Evolutionary conservation across 2,113 vertebrate genomes (phyloP).

Genomic region (Athene cunicularia): DNA sequence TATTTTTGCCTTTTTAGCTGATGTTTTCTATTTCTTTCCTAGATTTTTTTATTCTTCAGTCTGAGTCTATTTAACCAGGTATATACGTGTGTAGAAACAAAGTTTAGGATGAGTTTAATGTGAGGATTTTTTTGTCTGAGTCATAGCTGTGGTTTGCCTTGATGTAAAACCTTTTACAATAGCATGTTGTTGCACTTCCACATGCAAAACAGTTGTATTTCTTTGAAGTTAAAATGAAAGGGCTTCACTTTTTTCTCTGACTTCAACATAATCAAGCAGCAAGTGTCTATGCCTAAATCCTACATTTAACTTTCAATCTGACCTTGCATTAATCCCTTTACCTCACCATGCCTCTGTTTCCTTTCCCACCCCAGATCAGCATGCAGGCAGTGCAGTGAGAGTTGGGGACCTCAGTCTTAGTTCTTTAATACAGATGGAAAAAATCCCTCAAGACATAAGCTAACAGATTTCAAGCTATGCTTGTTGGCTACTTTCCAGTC

Average conservation of each 20-base stretch:
- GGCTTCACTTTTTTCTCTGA: slow-evolving; percentile 38
- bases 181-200: slow-evolving; percentile 34
- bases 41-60: neutral
- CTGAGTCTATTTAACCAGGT: neutral
- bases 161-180: neutral
- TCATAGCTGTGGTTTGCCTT: slow-evolving; percentile 43
- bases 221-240: slow-evolving; percentile 59
- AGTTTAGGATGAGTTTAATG: neutral
- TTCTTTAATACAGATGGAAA: slow-evolving; percentile 66
- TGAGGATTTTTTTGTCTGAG: neutral
- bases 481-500: slow-evolving; percentile 50
- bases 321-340: slow-evolving; percentile 61
- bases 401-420: slow-evolving; percentile 36
- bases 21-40: neutral
- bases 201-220: slow-evolving; percentile 30
- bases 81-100: neutral
- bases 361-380: slow-evolving; percentile 48
- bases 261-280: slow-evolving; percentile 32
- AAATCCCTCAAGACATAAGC: slow-evolving; percentile 55
- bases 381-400: slow-evolving; percentile 15
- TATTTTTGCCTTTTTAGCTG: neutral
- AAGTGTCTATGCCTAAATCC: neutral
- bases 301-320: slow-evolving; percentile 34
- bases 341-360: slow-evolving; percentile 54
- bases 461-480: slow-evolving; percentile 58